phyloP scores from a whole-genome alignment of 2,113 vertebrate species.

The Ceyx margarethae region DNA sequence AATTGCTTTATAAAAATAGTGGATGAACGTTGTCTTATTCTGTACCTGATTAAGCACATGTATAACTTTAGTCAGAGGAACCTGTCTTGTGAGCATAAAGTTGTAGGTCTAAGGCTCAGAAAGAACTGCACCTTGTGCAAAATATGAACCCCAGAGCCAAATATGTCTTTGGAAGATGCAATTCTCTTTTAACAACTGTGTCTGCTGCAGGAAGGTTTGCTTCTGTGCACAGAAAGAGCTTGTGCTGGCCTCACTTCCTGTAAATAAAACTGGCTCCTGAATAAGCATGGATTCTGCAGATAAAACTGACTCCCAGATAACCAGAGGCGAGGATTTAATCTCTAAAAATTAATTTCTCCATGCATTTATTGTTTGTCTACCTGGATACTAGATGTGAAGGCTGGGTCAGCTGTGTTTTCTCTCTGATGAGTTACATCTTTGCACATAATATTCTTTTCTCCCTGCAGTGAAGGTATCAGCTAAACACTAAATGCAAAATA shows the following conservation, averaged over 20 bases:
- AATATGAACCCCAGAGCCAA: background rate
- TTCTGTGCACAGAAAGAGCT: background rate
- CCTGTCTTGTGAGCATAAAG: conserved; percentile 25
- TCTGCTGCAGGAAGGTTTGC: background rate
- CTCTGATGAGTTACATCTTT: background rate
- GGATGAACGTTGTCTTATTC: conserved; percentile 33
- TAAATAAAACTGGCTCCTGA: background rate
- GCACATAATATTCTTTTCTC: background rate
- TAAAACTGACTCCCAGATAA: background rate
- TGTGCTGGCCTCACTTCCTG: background rate
- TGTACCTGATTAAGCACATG: conserved; percentile 42
- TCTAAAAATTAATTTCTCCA: background rate
- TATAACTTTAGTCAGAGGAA: conserved; percentile 49
- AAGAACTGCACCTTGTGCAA: background rate
- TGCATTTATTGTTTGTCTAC: background rate
- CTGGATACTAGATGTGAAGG: background rate
- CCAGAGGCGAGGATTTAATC: background rate
- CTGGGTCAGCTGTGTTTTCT: background rate
- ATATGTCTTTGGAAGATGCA: background rate
- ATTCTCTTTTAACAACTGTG: background rate
- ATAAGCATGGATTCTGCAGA: background rate
- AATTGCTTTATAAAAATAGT: conserved; percentile 66
- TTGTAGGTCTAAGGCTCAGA: background rate
- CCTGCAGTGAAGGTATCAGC: background rate
- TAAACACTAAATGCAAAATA: background rate